Percentiles rank a stretch among this genome's conserved stretches.
These are phyloP conservation scores for Choreutis nemorana DNA, from an alignment of 2,888 invertebrate genomes.

Conservation along the genomic window DNA sequence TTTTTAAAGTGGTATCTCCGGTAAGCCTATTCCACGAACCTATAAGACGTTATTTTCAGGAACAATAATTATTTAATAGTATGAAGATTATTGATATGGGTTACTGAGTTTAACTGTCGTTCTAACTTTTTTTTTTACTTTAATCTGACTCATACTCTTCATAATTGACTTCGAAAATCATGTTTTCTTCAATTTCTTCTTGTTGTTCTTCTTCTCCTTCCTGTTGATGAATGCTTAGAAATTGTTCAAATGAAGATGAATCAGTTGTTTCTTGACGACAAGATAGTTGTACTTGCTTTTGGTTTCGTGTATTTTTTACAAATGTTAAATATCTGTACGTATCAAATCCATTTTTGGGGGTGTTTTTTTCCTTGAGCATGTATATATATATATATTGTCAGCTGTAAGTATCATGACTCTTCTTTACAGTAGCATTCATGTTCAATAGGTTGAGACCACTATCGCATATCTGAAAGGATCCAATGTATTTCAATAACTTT, in stretches of 20 bases:
- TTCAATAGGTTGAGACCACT: too few relatives aligned
- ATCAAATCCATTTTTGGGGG: too few relatives aligned
- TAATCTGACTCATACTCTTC: conserved; percentile 8
- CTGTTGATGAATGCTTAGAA: conserved; percentile 7
- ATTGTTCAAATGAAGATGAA: conserved; percentile 7
- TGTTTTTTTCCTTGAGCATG: too few relatives aligned
- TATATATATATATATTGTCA: too few relatives aligned
- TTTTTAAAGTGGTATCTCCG: conserved; percentile 6
- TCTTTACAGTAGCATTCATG: too few relatives aligned
- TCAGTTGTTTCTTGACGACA: conserved; percentile 3
- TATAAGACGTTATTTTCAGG: conserved; percentile 9
- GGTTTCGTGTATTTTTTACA: too few relatives aligned
- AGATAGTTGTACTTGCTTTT: too few relatives aligned
- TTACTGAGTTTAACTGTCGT: conserved; percentile 8
- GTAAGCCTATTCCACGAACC: conserved; percentile 6
- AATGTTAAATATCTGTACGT: too few relatives aligned
- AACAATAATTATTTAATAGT: conserved; percentile 9
- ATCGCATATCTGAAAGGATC: too few relatives aligned
- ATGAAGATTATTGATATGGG: conserved; percentile 10
- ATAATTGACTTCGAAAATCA: conserved; percentile 9
- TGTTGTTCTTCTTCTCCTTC: conserved; percentile 9
- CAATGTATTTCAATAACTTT: too few relatives aligned
- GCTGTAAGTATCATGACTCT: too few relatives aligned
- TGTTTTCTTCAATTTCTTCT: conserved; percentile 9
- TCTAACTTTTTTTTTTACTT: conserved; percentile 6